Percentiles rank a stretch among this genome's conserved stretches.
phyloP scores from a whole-genome alignment of 1,140 invertebrate genomes.

The Aphelenchoides fujianensis region DNA sequence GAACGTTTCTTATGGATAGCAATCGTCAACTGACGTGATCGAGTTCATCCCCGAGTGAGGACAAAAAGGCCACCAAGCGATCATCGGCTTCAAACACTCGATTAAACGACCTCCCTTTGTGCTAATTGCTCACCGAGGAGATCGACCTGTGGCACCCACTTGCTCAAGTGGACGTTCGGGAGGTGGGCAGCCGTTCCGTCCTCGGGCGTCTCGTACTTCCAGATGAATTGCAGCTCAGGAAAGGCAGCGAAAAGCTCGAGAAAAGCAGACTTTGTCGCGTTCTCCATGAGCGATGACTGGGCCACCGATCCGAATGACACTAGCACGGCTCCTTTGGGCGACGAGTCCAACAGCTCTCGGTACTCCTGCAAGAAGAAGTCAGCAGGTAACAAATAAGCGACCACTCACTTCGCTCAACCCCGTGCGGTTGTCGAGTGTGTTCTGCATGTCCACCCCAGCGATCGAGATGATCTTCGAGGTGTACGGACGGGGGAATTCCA shows the following conservation, averaged over 20 bases:
- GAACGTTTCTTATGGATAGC: no score
- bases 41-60: no score
- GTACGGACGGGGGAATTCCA: neutral
- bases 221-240: conserved; percentile 28
- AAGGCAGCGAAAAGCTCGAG: conserved; percentile 21
- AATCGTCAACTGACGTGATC: no score
- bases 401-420: neutral
- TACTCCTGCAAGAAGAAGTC: conserved; percentile 7
- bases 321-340: conserved; percentile 20
- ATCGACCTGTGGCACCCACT: conserved; percentile 27
- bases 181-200: conserved; percentile 12
- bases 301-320: conserved; percentile 31
- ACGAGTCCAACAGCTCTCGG: neutral
- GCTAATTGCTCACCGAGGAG: no score
- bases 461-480: conserved; percentile 2
- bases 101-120: no score
- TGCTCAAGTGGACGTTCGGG: conserved; percentile 3
- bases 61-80: no score
- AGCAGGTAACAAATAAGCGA: neutral
- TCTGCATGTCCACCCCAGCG: conserved; percentile 6
- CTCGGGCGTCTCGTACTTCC: conserved; percentile 32
- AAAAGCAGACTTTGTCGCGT: neutral
- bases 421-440: neutral
- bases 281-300: conserved; percentile 15
- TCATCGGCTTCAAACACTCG: no score